Percentiles rank a stretch among this genome's conserved stretches.
Conservation (phyloP, 1,140 invertebrate genomes). For the Schlechtendalia chinensis region DNA sequence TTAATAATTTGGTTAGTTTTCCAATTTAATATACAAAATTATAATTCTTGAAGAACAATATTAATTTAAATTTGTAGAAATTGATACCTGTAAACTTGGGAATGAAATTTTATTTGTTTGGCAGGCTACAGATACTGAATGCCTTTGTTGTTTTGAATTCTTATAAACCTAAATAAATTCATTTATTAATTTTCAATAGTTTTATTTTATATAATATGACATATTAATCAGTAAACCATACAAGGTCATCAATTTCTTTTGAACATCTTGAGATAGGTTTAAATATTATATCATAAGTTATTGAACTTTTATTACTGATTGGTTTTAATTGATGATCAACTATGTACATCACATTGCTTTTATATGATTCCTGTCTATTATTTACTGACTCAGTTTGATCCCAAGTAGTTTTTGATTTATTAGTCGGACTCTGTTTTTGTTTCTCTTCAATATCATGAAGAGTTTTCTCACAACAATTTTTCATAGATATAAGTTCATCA, state of each 20-base stretch:
- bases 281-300: conserved; percentile 38
- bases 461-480: conserved; percentile 25
- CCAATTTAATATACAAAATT: background rate
- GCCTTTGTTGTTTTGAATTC: background rate
- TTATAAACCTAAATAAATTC: background rate
- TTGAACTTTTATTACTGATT: conserved; percentile 12
- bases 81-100: conserved; percentile 24
- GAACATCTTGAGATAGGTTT: background rate
- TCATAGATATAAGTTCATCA: conserved; percentile 25
- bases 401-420: background rate
- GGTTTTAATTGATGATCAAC: background rate
- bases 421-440: background rate
- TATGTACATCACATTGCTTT: background rate
- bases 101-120: conserved; percentile 27
- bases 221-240: background rate
- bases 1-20: too few species aligned
- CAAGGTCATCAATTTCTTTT: background rate
- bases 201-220: background rate
- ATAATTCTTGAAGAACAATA: background rate
- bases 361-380: background rate
- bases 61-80: background rate
- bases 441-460: background rate
- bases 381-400: background rate
- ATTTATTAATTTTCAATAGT: background rate
- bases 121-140: conserved; percentile 9